Percentiles rank a stretch among this genome's conserved stretches.
Conservation (phyloP, 2,888 invertebrate species). For the Apamea anceps region DNA sequence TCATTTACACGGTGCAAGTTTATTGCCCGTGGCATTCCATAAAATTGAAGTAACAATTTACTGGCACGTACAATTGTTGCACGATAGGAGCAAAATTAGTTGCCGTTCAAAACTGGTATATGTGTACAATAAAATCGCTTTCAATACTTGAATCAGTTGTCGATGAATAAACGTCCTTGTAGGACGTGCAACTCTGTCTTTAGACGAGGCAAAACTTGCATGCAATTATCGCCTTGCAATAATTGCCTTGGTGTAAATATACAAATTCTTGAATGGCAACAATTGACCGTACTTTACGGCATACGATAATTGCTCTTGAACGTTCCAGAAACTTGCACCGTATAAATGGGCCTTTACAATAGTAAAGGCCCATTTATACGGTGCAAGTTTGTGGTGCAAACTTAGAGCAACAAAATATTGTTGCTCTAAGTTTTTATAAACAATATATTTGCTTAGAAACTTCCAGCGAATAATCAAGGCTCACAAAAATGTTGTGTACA, state of each 20-base stretch:
- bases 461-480: constrained; percentile 1
- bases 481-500: background rate
- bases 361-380: too few relatives aligned
- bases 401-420: too few relatives aligned
- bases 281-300: background rate
- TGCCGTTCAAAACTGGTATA: background rate
- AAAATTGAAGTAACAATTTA: background rate
- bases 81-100: background rate
- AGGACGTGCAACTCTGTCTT: background rate
- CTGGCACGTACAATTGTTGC: background rate
- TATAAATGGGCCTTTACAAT: background rate
- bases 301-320: background rate
- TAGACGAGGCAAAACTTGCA: background rate
- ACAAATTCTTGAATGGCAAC: background rate
- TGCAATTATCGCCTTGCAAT: background rate
- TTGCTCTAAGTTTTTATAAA: constrained; percentile 2
- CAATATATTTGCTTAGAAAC: constrained; percentile 5
- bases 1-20: background rate
- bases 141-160: background rate
- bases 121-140: background rate
- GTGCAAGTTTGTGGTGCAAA: too few relatives aligned
- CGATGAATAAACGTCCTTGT: background rate
- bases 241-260: too few relatives aligned
- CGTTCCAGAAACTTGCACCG: background rate
- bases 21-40: background rate